Evolutionary conservation across 2,113 vertebrate genomes (phyloP).

Genomic region (Lota lota): DNA sequence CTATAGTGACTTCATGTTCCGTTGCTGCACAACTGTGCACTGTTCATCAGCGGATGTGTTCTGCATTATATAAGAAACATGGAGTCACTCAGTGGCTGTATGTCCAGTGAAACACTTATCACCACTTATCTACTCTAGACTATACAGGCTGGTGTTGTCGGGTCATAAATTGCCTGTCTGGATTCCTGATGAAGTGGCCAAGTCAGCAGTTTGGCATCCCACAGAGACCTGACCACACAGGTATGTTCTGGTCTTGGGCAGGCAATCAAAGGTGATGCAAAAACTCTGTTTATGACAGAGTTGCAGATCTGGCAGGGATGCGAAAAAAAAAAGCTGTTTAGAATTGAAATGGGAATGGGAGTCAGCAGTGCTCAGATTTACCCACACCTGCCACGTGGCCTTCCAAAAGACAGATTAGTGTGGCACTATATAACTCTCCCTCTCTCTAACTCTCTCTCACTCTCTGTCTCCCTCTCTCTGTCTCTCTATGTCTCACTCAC

Average conservation of each 20-base stretch:
- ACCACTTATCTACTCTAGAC: conserved; percentile 11
- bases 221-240: conserved; percentile 39
- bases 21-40: no score
- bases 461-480: conserved; percentile 4
- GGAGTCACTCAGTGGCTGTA: no score
- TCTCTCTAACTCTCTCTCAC: conserved; percentile 6
- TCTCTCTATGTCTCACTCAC: no score
- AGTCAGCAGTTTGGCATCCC: conserved; percentile 16
- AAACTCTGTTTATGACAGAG: conserved; percentile 32
- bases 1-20: no score
- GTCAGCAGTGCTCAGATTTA: conserved; percentile 48
- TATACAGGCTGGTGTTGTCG: conserved; percentile 11
- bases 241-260: conserved; percentile 32
- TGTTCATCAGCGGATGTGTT: no score
- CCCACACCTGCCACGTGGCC: conserved; percentile 29
- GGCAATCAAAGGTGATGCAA: conserved; percentile 28
- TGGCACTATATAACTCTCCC: conserved; percentile 29
- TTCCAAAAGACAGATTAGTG: conserved; percentile 46
- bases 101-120: conserved; percentile 19
- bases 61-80: no score
- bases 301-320: conserved; percentile 31
- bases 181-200: conserved; percentile 23
- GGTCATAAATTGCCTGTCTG: conserved; percentile 28
- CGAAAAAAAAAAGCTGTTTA: conserved; percentile 25
- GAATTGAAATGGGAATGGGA: conserved; percentile 21